Conservation (phyloP, 1,140 invertebrate species). For the Caenorhabditis inopinata region DNA sequence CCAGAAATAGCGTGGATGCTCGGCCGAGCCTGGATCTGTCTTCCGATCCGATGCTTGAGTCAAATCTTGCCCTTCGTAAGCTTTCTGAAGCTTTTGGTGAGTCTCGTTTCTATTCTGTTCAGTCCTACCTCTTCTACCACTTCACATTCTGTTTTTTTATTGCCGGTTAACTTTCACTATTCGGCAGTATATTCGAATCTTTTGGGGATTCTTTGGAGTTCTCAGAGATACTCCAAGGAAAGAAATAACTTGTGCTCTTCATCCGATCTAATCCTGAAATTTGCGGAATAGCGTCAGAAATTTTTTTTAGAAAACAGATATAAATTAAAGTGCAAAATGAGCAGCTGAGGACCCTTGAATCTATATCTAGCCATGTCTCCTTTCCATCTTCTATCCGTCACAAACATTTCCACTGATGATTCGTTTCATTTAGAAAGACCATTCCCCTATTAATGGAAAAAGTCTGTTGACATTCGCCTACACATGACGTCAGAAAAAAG, state of each 20-base stretch:
- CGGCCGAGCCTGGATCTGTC: slow-evolving; percentile 36
- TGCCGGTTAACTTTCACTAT: neutral
- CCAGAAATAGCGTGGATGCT: slow-evolving; percentile 6
- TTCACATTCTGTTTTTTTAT: slow-evolving; percentile 4
- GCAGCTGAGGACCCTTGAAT: neutral
- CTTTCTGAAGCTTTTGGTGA: slow-evolving; percentile 49
- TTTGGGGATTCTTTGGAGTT: neutral
- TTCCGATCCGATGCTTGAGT: slow-evolving; percentile 46
- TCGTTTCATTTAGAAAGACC: slow-evolving; percentile 16
- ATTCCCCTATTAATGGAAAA: neutral
- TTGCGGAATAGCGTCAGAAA: too few relatives aligned
- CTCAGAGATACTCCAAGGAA: too few relatives aligned
- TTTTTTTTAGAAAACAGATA: too few relatives aligned
- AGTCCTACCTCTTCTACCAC: neutral
- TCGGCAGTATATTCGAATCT: neutral
- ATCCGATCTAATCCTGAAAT: too few relatives aligned
- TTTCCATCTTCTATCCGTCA: neutral
- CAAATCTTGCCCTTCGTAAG: slow-evolving; percentile 44
- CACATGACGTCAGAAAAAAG: neutral
- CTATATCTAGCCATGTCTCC: neutral
- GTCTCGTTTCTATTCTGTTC: neutral
- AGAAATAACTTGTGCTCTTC: too few relatives aligned
- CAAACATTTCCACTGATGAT: neutral
- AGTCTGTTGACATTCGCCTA: slow-evolving; percentile 18
- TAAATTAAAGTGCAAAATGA: neutral